These are phyloP conservation scores for Thereva nobilitata DNA, from an alignment of 2,888 invertebrate genomes.

Conservation along the genomic window DNA sequence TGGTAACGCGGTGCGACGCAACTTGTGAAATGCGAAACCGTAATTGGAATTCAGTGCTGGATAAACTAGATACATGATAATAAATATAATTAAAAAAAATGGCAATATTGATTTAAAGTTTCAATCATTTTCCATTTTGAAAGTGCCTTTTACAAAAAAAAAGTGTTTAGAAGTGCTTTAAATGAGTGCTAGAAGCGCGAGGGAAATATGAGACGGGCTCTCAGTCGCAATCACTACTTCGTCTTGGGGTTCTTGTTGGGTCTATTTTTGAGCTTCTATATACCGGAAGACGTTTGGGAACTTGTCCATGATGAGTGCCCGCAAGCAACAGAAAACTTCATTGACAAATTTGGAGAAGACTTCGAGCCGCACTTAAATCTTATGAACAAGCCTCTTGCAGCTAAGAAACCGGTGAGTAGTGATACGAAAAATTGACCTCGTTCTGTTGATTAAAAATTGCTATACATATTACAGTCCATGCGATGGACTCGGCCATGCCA, in stretches of 20 bases:
- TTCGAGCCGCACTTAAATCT: constrained; percentile 59
- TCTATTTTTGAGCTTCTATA: constrained; percentile 54
- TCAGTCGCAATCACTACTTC: constrained; percentile 57
- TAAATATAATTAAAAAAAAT: too few species aligned
- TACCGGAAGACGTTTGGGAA: constrained; percentile 56
- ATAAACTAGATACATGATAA: too few species aligned
- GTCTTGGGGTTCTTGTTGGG: constrained; percentile 55
- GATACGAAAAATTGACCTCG: not conserved
- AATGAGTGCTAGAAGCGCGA: constrained; percentile 13
- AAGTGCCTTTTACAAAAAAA: constrained; percentile 12
- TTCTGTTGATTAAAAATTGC: not conserved
- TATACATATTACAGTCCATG: not conserved
- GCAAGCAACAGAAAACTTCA: constrained; percentile 54
- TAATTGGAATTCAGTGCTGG: too few species aligned
- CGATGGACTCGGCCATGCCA: too few species aligned
- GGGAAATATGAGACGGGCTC: constrained; percentile 52
- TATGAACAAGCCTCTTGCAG: constrained; percentile 57
- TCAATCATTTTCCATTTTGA: not conserved
- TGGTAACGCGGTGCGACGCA: too few species aligned
- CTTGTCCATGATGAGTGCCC: constrained; percentile 58
- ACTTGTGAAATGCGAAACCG: too few species aligned
- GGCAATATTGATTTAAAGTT: too few species aligned
- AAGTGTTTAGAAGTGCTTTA: constrained; percentile 25
- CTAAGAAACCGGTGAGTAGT: constrained; percentile 57
- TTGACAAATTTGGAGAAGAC: constrained; percentile 57